Conservation (phyloP, 1,140 invertebrate genomes). For the Coboldia fuscipes region DNA sequence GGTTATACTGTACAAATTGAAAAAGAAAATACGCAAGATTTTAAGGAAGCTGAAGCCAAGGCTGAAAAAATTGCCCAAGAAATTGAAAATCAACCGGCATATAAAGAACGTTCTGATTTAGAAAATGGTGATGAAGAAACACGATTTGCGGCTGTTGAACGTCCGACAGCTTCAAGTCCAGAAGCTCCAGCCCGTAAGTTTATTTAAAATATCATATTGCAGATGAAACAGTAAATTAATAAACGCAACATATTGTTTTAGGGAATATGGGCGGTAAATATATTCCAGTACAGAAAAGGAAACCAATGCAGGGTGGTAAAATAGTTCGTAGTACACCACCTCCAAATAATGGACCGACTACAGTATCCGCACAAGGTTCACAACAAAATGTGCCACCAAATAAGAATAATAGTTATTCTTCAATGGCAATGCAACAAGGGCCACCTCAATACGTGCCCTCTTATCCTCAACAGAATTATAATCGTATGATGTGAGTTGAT, state of each 20-base stretch:
- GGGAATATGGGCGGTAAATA: no score
- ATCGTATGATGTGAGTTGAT: constrained; percentile 1
- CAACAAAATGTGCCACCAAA: constrained; percentile 2
- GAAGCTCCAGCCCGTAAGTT: no score
- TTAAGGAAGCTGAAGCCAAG: constrained; percentile 60
- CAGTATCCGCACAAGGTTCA: constrained; percentile 2
- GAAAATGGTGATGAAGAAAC: constrained; percentile 78
- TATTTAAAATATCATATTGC: no score
- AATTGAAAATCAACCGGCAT: constrained; percentile 65
- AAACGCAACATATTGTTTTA: neutral
- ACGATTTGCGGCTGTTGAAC: constrained; percentile 48
- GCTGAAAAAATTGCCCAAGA: constrained; percentile 73
- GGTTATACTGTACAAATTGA: constrained; percentile 77
- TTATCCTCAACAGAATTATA: neutral
- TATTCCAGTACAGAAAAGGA: no score
- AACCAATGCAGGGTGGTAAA: constrained; percentile 27
- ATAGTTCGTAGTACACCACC: constrained; percentile 30
- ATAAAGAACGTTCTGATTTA: constrained; percentile 56
- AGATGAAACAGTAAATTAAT: no score
- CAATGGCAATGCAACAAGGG: constrained; percentile 13
- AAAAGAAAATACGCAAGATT: constrained; percentile 66
- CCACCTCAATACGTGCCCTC: constrained; percentile 8
- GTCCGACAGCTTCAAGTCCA: constrained; percentile 14
- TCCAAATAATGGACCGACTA: constrained; percentile 10
- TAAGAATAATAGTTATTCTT: constrained; percentile 7